These are phyloP conservation scores for Bombus fervidus DNA, from an alignment of 1,140 invertebrate species.

Conservation along the genomic window DNA sequence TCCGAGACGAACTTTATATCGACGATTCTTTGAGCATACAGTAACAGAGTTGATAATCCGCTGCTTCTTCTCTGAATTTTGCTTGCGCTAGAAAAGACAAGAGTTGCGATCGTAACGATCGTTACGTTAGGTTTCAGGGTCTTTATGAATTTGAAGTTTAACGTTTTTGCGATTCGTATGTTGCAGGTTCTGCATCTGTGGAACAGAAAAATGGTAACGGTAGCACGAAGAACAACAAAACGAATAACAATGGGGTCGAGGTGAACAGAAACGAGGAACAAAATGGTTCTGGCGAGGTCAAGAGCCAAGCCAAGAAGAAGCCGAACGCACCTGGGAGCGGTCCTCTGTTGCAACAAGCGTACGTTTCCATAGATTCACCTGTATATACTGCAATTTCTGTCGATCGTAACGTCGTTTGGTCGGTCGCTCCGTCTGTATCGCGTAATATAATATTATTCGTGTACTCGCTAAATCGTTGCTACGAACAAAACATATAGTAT, in stretches of 20 bases:
- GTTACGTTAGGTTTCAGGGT: background rate
- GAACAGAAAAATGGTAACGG: conserved; percentile 80
- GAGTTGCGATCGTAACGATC: background rate
- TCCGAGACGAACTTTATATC: background rate
- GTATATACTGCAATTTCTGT: background rate
- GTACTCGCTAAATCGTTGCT: background rate
- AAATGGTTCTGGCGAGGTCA: conserved; percentile 74
- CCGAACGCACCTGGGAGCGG: conserved; percentile 75
- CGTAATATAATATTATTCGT: background rate
- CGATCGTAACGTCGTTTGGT: background rate
- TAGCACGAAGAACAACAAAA: conserved; percentile 77
- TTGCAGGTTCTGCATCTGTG: conserved; percentile 76
- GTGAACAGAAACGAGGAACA: conserved; percentile 79
- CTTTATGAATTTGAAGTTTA: background rate
- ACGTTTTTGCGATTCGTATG: background rate
- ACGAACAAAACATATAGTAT: background rate
- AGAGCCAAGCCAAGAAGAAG: conserved; percentile 77
- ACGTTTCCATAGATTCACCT: conserved; percentile 55
- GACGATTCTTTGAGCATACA: background rate
- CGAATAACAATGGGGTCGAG: conserved; percentile 79
- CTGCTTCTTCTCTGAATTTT: background rate
- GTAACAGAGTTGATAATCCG: no score
- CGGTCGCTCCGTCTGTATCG: background rate
- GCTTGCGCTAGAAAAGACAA: background rate
- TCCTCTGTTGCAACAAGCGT: conserved; percentile 83